Conservation (phyloP, 2,888 invertebrate species). For the Syrphus vitripennis region DNA sequence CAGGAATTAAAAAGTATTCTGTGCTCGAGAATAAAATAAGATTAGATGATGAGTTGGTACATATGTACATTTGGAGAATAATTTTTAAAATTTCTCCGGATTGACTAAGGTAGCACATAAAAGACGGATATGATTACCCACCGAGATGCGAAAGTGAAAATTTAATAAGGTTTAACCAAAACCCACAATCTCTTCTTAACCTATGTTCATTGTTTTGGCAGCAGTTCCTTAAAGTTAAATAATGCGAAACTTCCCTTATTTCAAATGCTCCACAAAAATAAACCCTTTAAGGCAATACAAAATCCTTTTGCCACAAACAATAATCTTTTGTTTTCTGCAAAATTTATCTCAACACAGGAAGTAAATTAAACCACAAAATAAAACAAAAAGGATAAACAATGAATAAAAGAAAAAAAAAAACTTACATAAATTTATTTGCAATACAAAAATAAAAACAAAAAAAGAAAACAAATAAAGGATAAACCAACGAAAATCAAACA, state of each 20-base stretch:
- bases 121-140: too few relatives aligned
- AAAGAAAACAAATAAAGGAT: slow-evolving; percentile 1
- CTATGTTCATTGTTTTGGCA: neutral
- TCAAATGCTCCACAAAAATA: neutral
- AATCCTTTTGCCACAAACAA: neutral
- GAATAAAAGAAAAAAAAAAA: neutral
- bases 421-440: slow-evolving; percentile 21
- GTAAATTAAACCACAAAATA: slow-evolving; percentile 23
- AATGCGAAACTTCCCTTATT: neutral
- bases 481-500: slow-evolving; percentile 2
- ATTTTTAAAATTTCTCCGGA: too few relatives aligned
- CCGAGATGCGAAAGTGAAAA: neutral
- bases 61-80: too few relatives aligned
- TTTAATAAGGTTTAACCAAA: neutral
- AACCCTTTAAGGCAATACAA: neutral
- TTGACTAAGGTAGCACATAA: too few relatives aligned
- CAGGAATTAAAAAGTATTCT: too few relatives aligned
- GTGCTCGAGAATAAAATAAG: too few relatives aligned
- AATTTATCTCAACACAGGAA: neutral
- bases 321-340: neutral
- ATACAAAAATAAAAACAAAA: slow-evolving; percentile 11
- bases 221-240: neutral
- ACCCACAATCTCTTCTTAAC: neutral
- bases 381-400: slow-evolving; percentile 7
- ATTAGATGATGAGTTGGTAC: too few relatives aligned